phyloP scores from a whole-genome alignment of 2,113 vertebrate genomes.

The Scatophagus argus region DNA sequence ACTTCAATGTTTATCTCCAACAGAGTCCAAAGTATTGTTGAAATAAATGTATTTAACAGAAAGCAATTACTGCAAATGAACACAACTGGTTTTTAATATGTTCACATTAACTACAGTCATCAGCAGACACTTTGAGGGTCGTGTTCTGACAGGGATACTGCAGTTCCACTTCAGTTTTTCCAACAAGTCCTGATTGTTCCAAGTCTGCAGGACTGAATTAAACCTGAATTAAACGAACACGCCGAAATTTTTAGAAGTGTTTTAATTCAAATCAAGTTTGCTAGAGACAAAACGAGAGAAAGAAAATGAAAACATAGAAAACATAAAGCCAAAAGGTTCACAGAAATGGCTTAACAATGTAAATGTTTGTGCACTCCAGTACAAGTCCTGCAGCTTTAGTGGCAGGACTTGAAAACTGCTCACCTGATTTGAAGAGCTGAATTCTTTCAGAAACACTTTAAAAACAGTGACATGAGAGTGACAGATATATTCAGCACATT shows the following conservation, averaged over 20 bases:
- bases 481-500: not conserved
- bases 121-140: not conserved
- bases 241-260: not conserved
- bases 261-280: not conserved
- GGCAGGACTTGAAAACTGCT: not conserved
- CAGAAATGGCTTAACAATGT: not conserved
- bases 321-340: not conserved
- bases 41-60: not conserved
- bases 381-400: not conserved
- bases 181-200: not conserved
- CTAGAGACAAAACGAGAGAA: not conserved
- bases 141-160: not conserved
- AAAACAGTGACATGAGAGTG: not conserved
- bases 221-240: not conserved
- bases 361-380: not conserved
- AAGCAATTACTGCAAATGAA: too few relatives aligned
- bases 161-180: not conserved
- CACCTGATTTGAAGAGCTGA: not conserved
- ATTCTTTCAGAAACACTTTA: not conserved
- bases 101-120: not conserved
- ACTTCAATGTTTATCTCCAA: not conserved
- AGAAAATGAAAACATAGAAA: not conserved
- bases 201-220: not conserved
- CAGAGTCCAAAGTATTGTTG: not conserved
- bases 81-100: too few relatives aligned